These are phyloP conservation scores for Porites divaricata DNA, from an alignment of 92 coral and sea anemone genomes.

Conservation along the genomic window DNA sequence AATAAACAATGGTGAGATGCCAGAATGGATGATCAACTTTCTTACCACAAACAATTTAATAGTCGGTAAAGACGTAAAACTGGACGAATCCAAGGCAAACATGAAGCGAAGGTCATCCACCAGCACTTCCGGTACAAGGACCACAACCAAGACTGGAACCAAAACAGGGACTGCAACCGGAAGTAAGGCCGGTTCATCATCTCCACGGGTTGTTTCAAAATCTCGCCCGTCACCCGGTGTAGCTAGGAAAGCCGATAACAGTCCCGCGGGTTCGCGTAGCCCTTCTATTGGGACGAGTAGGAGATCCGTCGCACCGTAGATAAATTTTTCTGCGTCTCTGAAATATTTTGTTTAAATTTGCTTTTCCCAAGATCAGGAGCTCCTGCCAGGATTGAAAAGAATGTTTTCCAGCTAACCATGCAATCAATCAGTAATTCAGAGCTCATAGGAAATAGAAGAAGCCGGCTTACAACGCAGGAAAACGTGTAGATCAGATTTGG, in stretches of 20 bases:
- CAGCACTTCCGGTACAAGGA: slow-evolving; percentile 38
- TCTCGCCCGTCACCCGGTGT: slow-evolving; percentile 41
- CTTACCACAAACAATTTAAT: slow-evolving; percentile 75
- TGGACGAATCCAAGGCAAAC: slow-evolving; percentile 65
- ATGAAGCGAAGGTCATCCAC: slow-evolving; percentile 45
- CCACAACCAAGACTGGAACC: slow-evolving; percentile 15
- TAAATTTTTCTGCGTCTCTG: background rate
- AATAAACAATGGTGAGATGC: slow-evolving; percentile 77
- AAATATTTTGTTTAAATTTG: too few species aligned
- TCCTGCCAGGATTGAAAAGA: too few species aligned
- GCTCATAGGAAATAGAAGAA: too few species aligned
- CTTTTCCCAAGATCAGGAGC: too few species aligned
- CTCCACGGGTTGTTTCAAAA: slow-evolving; percentile 22
- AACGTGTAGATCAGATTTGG: too few species aligned
- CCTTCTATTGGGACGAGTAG: slow-evolving; percentile 4
- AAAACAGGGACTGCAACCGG: slow-evolving; percentile 58
- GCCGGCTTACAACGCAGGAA: too few species aligned
- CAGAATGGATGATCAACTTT: slow-evolving; percentile 90
- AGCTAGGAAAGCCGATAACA: slow-evolving; percentile 9
- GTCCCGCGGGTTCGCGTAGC: slow-evolving; percentile 20
- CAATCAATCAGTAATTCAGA: too few species aligned
- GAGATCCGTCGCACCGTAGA: slow-evolving; percentile 15
- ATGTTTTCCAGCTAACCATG: too few species aligned
- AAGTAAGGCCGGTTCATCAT: slow-evolving; percentile 20
- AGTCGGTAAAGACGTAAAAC: slow-evolving; percentile 84